phyloP scores from a whole-genome alignment of 2,888 invertebrate species.

The Drosophila anomelani region DNA sequence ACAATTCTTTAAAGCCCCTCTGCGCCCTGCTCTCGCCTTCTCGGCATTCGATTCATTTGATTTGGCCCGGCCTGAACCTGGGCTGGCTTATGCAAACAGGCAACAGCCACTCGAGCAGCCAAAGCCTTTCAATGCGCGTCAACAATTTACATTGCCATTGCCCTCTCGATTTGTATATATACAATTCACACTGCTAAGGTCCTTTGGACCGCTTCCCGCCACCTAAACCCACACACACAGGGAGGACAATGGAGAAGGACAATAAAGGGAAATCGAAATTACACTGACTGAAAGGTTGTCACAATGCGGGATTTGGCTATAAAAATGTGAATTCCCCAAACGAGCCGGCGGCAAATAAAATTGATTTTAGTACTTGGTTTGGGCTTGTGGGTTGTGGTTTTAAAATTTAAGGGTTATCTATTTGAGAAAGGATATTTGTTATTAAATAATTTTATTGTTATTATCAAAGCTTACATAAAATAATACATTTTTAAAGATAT shows the following conservation, averaged over 20 bases:
- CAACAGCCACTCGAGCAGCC: conserved; percentile 48
- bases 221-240: not conserved
- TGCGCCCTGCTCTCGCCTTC: not conserved
- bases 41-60: conserved; percentile 67
- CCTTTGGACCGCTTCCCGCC: conserved; percentile 2
- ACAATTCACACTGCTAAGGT: conserved; percentile 26
- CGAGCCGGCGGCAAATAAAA: conserved; percentile 19
- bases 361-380: conserved; percentile 24
- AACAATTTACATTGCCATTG: conserved; percentile 73
- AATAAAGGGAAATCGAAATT: conserved; percentile 48
- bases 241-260: conserved; percentile 31
- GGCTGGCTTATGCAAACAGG: conserved; percentile 70
- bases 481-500: not conserved
- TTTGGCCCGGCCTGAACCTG: conserved; percentile 52
- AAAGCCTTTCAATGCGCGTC: conserved; percentile 54
- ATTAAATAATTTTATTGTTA: conserved; percentile 1
- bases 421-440: not conserved
- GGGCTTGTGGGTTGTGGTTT: conserved; percentile 6
- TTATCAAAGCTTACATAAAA: not conserved
- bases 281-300: conserved; percentile 40
- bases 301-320: conserved; percentile 31
- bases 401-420: conserved; percentile 17
- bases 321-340: conserved; percentile 30
- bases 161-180: conserved; percentile 56
- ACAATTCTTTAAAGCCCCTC: conserved; percentile 56